phyloP scores from a whole-genome alignment of 2,797 vertebrate species.

The Hippopotamyrus pictus region DNA sequence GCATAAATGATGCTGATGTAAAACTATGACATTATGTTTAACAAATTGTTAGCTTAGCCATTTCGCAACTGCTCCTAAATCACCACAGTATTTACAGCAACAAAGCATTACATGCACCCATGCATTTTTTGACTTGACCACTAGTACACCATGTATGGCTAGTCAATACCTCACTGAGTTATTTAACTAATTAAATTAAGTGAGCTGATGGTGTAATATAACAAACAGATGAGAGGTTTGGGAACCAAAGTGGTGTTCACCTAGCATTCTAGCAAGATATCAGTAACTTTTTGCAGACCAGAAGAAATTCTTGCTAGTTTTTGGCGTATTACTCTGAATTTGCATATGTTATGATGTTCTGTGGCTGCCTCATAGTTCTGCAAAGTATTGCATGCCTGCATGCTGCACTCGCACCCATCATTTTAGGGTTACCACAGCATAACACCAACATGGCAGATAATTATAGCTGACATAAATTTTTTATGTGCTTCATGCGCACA shows the following conservation, averaged over 20 bases:
- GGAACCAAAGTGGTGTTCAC: not conserved
- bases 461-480: not conserved
- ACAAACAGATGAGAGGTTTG: not conserved
- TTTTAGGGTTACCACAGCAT: not conserved
- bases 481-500: not conserved
- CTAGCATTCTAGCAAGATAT: not conserved
- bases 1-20: not conserved
- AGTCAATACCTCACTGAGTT: not conserved
- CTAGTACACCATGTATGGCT: not conserved
- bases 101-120: not conserved
- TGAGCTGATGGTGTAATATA: not conserved
- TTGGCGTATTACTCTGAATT: not conserved
- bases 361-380: not conserved
- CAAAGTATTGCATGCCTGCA: not conserved
- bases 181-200: not conserved
- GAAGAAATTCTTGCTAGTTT: not conserved
- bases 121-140: not conserved
- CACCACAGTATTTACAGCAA: not conserved
- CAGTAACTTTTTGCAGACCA: not conserved
- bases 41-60: not conserved
- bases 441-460: not conserved
- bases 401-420: not conserved
- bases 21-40: not conserved
- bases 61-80: not conserved
- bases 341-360: not conserved